phyloP scores from a whole-genome alignment of 2,888 invertebrate species.

The Callyntrura guangdongensis region DNA sequence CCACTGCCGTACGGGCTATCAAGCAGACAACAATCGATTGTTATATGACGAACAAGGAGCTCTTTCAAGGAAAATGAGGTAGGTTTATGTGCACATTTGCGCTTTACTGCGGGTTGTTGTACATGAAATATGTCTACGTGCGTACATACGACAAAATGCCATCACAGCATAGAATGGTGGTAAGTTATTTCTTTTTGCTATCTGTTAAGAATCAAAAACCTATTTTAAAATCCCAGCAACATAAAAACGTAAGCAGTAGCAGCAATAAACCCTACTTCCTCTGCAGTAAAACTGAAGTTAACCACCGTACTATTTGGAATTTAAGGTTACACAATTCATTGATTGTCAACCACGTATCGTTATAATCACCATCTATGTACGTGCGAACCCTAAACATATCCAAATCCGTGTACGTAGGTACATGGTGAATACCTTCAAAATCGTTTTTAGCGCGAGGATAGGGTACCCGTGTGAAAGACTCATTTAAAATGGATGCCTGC shows the following conservation, averaged over 20 bases:
- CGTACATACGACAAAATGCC: too few species aligned
- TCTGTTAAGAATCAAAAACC: not conserved
- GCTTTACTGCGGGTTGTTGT: too few species aligned
- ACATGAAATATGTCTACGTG: too few species aligned
- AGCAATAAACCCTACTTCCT: constrained; percentile 43
- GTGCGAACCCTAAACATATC: not conserved
- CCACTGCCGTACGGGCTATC: too few species aligned
- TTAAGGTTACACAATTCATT: constrained; percentile 66
- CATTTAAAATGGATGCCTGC: constrained; percentile 25
- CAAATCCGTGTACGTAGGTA: too few species aligned
- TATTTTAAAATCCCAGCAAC: not conserved
- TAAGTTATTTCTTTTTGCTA: too few species aligned
- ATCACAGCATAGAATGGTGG: too few species aligned
- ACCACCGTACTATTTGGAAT: constrained; percentile 54
- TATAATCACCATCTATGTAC: constrained; percentile 7
- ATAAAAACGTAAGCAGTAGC: not conserved
- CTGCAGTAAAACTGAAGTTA: constrained; percentile 48
- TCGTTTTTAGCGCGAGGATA: not conserved
- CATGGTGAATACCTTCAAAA: not conserved
- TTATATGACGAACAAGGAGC: too few species aligned
- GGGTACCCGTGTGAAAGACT: constrained; percentile 59
- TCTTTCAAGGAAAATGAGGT: too few species aligned
- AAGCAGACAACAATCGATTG: constrained; percentile 28
- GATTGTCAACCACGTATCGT: constrained; percentile 58
- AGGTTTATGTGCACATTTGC: too few species aligned